Conservation (phyloP, 1,140 invertebrate species). For the Pogonomyrmex barbatus region DNA sequence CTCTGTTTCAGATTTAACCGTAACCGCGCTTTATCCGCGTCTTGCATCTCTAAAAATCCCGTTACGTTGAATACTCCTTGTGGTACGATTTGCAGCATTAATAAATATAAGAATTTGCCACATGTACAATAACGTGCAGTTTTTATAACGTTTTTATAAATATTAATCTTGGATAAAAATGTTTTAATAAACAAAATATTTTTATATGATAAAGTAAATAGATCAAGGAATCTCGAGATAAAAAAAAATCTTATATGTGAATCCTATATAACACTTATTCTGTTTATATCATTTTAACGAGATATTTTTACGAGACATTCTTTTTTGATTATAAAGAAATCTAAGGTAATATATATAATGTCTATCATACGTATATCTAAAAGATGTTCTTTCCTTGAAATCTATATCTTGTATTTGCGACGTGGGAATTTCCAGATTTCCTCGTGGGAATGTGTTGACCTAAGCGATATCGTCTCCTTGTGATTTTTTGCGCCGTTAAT, state of each 20-base stretch:
- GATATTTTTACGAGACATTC: constrained; percentile 14
- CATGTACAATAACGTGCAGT: neutral
- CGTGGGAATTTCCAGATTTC: constrained; percentile 58
- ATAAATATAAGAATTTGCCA: neutral
- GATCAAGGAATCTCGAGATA: too few species aligned
- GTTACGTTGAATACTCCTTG: neutral
- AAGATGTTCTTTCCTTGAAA: constrained; percentile 30
- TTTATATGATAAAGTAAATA: too few species aligned
- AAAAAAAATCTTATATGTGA: neutral
- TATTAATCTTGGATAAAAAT: neutral
- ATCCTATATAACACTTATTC: neutral
- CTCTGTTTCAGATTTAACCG: constrained; percentile 47
- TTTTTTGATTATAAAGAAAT: neutral
- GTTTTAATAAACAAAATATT: too few species aligned
- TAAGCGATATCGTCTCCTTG: constrained; percentile 8
- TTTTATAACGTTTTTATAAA: neutral
- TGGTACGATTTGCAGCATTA: neutral
- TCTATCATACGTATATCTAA: neutral
- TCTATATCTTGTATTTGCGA: constrained; percentile 19
- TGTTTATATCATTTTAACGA: neutral
- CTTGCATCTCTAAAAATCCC: neutral
- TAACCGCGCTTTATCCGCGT: neutral
- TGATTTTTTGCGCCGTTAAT: constrained; percentile 41
- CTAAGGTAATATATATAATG: neutral
- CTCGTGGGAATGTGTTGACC: constrained; percentile 18